Evolutionary conservation across 23 tunicate species (phyloP).

Genomic region (Styela plicata): DNA sequence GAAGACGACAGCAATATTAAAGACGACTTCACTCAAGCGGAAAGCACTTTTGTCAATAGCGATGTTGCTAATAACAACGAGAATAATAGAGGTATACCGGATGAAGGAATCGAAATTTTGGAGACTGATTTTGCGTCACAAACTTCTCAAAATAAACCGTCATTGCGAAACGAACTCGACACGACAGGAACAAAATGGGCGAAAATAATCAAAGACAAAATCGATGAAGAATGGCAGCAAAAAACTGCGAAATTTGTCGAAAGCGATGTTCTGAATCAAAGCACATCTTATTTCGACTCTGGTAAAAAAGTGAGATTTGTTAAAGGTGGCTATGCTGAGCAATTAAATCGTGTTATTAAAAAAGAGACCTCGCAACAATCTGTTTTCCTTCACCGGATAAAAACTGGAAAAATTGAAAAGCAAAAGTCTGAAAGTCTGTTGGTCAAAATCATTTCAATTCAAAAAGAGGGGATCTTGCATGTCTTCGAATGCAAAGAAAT

Average conservation of each 20-base stretch:
- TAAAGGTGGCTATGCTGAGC: slow-evolving; percentile 14
- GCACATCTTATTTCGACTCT: slow-evolving; percentile 16
- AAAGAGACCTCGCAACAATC: slow-evolving; percentile 8
- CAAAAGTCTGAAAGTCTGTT: not conserved
- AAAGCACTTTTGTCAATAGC: not conserved
- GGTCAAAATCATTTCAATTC: not conserved
- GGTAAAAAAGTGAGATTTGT: slow-evolving; percentile 17
- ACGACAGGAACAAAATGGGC: slow-evolving; percentile 20
- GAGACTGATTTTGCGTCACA: too few relatives aligned
- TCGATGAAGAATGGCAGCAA: slow-evolving; percentile 28
- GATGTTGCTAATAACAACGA: not conserved
- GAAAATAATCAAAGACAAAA: slow-evolving; percentile 17
- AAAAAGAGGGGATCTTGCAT: slow-evolving; percentile 10
- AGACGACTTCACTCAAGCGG: slow-evolving; percentile 12
- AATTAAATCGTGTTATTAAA: slow-evolving; percentile 4
- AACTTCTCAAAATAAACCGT: not conserved
- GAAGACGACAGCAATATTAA: not conserved
- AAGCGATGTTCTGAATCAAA: not conserved
- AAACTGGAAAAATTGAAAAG: not conserved
- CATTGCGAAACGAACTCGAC: not conserved
- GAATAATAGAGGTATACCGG: not conserved
- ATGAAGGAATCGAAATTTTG: not conserved
- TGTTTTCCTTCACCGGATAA: not conserved
- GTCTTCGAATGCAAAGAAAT: slow-evolving; percentile 6
- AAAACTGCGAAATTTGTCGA: not conserved